Percentiles rank a stretch among this genome's conserved stretches.
Conservation (phyloP, 2,113 vertebrate species). For the Malaclemys terrapin region DNA sequence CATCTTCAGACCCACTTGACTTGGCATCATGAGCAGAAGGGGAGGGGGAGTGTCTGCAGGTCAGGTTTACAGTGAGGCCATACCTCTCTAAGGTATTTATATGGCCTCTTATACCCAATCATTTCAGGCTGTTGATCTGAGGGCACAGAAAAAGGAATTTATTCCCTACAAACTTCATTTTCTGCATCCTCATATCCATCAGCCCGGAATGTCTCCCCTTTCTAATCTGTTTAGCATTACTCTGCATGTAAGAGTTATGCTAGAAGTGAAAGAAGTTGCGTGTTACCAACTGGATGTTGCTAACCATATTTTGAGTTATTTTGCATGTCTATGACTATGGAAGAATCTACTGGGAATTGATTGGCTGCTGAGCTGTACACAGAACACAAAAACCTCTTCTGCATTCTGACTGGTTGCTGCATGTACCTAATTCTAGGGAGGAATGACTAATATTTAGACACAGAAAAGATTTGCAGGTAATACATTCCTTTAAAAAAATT, state of each 20-base stretch:
- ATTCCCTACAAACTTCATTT: not conserved
- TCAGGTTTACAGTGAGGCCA: not conserved
- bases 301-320: conserved; percentile 81
- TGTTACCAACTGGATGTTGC: conserved; percentile 13
- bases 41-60: not conserved
- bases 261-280: conserved; percentile 40
- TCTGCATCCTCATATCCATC: not conserved
- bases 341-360: conserved; percentile 68
- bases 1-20: not conserved
- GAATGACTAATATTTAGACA: conserved; percentile 67
- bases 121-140: not conserved
- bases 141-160: not conserved
- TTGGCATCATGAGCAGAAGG: not conserved
- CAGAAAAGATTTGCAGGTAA: conserved; percentile 73
- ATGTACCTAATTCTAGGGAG: conserved; percentile 73
- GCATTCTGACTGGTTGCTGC: conserved; percentile 74
- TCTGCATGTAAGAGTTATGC: conserved; percentile 19
- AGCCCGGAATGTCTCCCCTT: not conserved
- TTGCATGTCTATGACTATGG: conserved; percentile 76
- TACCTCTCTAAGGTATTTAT: not conserved
- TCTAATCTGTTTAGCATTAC: conserved; percentile 30
- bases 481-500: conserved; percentile 55
- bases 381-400: conserved; percentile 73
- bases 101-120: not conserved
- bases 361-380: conserved; percentile 76